A percentile compares a stretch with the other conserved stretches of the same genome.
phyloP scores from a whole-genome alignment of 1,140 invertebrate genomes.

The Lysiphlebus fabarum region DNA sequence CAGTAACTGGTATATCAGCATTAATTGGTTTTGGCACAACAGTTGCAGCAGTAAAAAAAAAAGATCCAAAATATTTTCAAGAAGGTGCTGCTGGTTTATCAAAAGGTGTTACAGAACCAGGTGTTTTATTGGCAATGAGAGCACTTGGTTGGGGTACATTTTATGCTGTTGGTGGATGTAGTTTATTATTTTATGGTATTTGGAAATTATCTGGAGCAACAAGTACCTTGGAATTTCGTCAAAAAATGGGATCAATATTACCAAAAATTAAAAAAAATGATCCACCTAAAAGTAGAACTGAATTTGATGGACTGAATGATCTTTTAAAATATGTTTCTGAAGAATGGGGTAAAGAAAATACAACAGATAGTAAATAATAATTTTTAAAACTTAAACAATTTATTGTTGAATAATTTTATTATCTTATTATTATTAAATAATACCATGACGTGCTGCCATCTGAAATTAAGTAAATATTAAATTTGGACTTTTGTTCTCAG shows the following conservation, averaged over 20 bases:
- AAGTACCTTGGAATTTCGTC: constrained; percentile 72
- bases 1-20: constrained; percentile 75
- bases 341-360: constrained; percentile 52
- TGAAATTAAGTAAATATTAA: no score
- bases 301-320: constrained; percentile 80
- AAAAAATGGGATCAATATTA: constrained; percentile 68
- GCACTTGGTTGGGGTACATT: constrained; percentile 85
- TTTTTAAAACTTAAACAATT: background rate
- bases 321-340: constrained; percentile 71
- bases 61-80: constrained; percentile 75
- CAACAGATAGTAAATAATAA: constrained; percentile 14
- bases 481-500: no score
- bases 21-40: constrained; percentile 79
- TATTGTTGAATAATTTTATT: background rate
- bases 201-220: constrained; percentile 87
- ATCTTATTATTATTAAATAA: constrained; percentile 3
- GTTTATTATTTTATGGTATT: constrained; percentile 75
- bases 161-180: constrained; percentile 79
- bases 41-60: constrained; percentile 71
- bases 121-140: constrained; percentile 72
- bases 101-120: constrained; percentile 69
- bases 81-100: constrained; percentile 65
- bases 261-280: constrained; percentile 78
- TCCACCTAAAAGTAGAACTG: constrained; percentile 77
- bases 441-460: no score